Percentiles rank a stretch among this genome's conserved stretches.
Evolutionary conservation across 2,888 invertebrate genomes (phyloP).

Genomic region (Tineola bisselliella): DNA sequence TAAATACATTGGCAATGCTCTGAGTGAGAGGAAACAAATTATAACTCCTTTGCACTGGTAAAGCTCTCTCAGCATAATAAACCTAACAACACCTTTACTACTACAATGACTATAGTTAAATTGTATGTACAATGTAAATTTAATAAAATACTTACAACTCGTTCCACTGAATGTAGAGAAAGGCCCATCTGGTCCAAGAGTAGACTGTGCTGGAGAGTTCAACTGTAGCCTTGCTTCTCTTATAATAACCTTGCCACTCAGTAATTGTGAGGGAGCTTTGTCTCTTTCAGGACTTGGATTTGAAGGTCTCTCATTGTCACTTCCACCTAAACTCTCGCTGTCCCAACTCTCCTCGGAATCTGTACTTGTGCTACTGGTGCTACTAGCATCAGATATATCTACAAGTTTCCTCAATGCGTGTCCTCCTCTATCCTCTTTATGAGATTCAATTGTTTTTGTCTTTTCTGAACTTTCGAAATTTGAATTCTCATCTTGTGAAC

Average conservation of each 20-base stretch:
- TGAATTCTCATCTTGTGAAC: conserved; percentile 49
- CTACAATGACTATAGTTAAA: too few relatives aligned
- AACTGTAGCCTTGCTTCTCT: conserved; percentile 75
- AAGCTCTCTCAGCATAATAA: too few relatives aligned
- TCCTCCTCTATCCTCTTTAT: conserved; percentile 50
- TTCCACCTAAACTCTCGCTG: conserved; percentile 46
- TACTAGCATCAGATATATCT: conserved; percentile 62
- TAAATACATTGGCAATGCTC: too few relatives aligned
- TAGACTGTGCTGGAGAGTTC: conserved; percentile 50
- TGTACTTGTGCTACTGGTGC: conserved; percentile 54
- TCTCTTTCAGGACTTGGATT: conserved; percentile 59
- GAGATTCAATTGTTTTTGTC: conserved; percentile 35
- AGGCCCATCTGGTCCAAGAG: conserved; percentile 71
- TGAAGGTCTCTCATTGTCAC: conserved; percentile 45
- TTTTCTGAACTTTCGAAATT: conserved; percentile 46
- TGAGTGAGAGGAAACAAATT: too few relatives aligned
- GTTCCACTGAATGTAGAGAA: conserved; percentile 63
- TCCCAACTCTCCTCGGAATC: conserved; percentile 60
- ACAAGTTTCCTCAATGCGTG: conserved; percentile 59
- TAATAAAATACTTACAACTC: conserved; percentile 52
- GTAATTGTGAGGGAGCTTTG: conserved; percentile 55
- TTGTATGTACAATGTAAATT: too few relatives aligned
- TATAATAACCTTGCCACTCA: conserved; percentile 74
- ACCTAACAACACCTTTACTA: too few relatives aligned
- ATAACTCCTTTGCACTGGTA: too few relatives aligned